These are phyloP conservation scores for Platysternon megacephalum DNA, from an alignment of 2,113 vertebrate genomes.

Conservation along the genomic window DNA sequence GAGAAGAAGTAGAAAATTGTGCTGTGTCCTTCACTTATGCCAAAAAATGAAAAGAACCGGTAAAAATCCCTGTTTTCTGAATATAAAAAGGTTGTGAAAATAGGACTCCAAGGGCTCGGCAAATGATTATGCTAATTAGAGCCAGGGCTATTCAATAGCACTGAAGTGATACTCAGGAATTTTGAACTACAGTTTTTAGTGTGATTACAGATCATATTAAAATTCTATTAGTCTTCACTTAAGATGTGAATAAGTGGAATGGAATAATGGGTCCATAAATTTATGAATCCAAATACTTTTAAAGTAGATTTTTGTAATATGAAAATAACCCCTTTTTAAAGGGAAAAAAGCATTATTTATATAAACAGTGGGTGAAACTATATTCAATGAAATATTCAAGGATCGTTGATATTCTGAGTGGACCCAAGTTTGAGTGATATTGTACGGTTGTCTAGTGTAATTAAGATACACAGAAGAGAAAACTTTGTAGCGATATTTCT, in stretches of 20 bases:
- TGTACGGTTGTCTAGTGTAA: constrained; percentile 36
- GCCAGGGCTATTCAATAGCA: constrained; percentile 67
- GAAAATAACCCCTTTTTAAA: neutral
- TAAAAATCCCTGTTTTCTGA: constrained; percentile 73
- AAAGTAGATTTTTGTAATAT: neutral
- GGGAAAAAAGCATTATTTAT: neutral
- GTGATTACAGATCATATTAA: constrained; percentile 79
- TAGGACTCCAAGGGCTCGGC: constrained; percentile 57
- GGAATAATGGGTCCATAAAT: neutral
- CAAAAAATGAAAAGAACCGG: constrained; percentile 54
- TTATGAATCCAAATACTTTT: neutral
- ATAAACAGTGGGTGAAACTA: neutral
- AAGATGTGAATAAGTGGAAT: constrained; percentile 15
- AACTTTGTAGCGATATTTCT: constrained; percentile 78
- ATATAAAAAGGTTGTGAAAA: constrained; percentile 66
- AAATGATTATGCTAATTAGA: constrained; percentile 71
- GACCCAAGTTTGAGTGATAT: neutral
- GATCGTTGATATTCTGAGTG: neutral
- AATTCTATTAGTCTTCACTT: constrained; percentile 75
- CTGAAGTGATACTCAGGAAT: constrained; percentile 76
- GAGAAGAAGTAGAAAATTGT: constrained; percentile 6
- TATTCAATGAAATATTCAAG: neutral
- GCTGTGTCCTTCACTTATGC: constrained; percentile 38
- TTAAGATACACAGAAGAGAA: constrained; percentile 68
- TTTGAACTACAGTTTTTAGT: constrained; percentile 77